Base-by-base conservation (phyloP, 2,888 invertebrate genomes). In the Drosophila leonis region DNA sequence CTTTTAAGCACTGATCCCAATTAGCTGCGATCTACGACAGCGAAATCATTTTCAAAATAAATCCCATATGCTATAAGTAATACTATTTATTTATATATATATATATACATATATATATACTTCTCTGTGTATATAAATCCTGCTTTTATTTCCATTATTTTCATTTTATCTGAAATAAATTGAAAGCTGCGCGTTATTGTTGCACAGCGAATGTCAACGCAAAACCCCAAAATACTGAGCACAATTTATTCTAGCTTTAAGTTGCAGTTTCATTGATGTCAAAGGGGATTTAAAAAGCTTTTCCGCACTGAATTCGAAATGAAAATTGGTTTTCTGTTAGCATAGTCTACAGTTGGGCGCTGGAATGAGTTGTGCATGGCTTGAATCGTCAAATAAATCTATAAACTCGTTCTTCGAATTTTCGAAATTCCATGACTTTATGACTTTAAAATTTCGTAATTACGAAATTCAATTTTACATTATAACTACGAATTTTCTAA, bases 41-140 rank as follows among this genome's bases (percentile, higher is more conserved):
- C 29, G 24, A 54, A 42, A 75, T 59, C 10, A 27, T 52, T 27
- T 76, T 61, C 31, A 60, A 68, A 76, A 76, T 64, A 72, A 81
- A 77, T 54, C 81, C 67, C 62, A 42, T 75, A 65, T 20, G 39
- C 51, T 51, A 51, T 76, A 77, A 69, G 68, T 39, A 42, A 46
- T 42, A 63, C 31, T 35, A 54, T 42, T 48, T 59, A 48, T n/a
- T n/a, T 24, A 44, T 13, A 10, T 48, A 20, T 42, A 10, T 9
- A 48, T 29, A n/a, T 4, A 29, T 29, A 29, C n/a, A 20, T 31
- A 48, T 20, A 13, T 13, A 44, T 48, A n/a, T 48, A n/a, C 29
- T 48, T 9, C 46, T 46, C 29, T 27, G 46, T 46, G 13, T 49
- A 20, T 33, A 18, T 7, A 37, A 51, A 15, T 13, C 37, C 13